Percentiles rank a stretch among this genome's conserved stretches.
These are phyloP conservation scores for Oxystoma pomonae DNA, from an alignment of 2,888 invertebrate species.

Conservation along the genomic window DNA sequence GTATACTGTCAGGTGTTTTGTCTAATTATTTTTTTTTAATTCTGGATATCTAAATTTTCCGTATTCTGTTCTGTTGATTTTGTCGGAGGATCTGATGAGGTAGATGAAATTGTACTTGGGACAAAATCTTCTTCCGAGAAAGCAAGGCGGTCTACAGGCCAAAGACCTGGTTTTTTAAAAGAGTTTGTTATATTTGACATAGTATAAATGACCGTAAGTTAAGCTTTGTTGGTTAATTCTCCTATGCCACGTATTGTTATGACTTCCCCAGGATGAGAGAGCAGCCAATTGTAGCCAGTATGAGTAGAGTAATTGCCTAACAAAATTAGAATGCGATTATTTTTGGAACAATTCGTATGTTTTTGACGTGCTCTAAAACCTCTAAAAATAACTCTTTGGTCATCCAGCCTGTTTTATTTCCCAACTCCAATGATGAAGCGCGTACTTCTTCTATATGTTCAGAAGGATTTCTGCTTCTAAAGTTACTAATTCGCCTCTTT, in stretches of 20 bases:
- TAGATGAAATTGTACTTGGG: background rate
- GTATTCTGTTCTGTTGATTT: background rate
- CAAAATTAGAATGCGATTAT: conserved; percentile 4
- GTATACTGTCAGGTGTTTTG: background rate
- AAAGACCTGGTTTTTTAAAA: conserved; percentile 7
- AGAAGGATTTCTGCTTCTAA: conserved; percentile 4
- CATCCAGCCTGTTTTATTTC: conserved; percentile 11
- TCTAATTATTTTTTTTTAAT: background rate
- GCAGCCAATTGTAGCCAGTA: conserved; percentile 10
- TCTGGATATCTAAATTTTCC: background rate
- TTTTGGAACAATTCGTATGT: conserved; percentile 1
- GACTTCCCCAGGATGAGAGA: conserved; percentile 13
- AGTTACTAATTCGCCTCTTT: background rate
- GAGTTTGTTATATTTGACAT: conserved; percentile 3
- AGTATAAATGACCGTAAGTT: background rate
- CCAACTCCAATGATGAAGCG: background rate
- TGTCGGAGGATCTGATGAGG: background rate
- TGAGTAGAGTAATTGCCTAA: conserved; percentile 5
- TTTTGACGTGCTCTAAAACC: background rate
- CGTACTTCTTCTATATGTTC: conserved; percentile 6
- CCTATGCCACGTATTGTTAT: conserved; percentile 11
- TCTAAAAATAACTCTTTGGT: conserved; percentile 2
- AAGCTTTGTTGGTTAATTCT: conserved; percentile 11
- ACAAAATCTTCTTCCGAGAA: conserved; percentile 6
- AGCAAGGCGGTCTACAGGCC: conserved; percentile 6